A percentile compares a stretch with the other conserved stretches of the same genome.
Conservation (phyloP, 2,888 invertebrate species). For the Rhagonycha lutea region DNA sequence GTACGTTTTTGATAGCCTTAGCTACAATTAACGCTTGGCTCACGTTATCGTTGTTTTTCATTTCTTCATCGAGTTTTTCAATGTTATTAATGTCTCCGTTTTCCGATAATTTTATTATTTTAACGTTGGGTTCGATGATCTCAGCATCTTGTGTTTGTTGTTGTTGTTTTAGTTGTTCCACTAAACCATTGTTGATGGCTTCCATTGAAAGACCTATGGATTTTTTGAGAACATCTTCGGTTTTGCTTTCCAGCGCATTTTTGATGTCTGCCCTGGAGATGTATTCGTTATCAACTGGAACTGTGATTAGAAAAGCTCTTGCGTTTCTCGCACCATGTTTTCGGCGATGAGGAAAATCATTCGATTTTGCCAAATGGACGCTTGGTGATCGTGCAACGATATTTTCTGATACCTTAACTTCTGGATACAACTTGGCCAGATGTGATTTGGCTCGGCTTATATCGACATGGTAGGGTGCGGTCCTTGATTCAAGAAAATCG, state of each 20-base stretch:
- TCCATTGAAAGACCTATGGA: not conserved
- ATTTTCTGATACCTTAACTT: constrained; percentile 7
- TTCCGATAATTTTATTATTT: not conserved
- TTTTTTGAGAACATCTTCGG: constrained; percentile 1
- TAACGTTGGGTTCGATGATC: not conserved
- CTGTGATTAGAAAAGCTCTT: constrained; percentile 43
- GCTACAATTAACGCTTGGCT: constrained; percentile 1
- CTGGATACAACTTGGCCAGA: constrained; percentile 37
- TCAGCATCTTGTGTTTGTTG: not conserved
- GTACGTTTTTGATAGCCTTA: constrained; percentile 1
- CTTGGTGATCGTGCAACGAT: constrained; percentile 44
- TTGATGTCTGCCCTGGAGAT: constrained; percentile 4
- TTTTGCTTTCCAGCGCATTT: not conserved
- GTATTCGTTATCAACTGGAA: constrained; percentile 41
- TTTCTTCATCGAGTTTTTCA: not conserved
- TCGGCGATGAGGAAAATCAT: not conserved
- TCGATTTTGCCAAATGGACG: constrained; percentile 38
- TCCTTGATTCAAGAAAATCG: constrained; percentile 69
- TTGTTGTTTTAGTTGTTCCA: not conserved
- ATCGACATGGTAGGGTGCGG: constrained; percentile 70
- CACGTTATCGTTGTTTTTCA: constrained; percentile 1
- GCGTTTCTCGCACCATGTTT: constrained; percentile 27
- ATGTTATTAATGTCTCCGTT: not conserved
- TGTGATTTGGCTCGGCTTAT: constrained; percentile 52
- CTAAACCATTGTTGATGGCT: not conserved